Percentiles rank a stretch among this genome's conserved stretches.
These are phyloP conservation scores for Antennarius maculatus DNA, from an alignment of 2,797 vertebrate species.

Conservation along the genomic window DNA sequence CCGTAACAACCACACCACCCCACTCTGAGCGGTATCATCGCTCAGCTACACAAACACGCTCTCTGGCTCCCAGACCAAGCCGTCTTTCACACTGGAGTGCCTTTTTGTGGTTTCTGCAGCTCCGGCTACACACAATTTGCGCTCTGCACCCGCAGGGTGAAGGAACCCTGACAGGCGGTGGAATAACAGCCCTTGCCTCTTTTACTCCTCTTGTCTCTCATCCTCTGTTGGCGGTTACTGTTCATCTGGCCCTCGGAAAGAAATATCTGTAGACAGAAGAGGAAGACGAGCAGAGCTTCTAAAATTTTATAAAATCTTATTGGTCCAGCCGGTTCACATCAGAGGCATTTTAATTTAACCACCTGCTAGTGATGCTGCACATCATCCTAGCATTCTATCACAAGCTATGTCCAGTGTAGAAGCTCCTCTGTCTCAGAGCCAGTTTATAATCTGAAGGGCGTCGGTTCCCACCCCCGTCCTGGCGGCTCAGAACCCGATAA, in stretches of 20 bases:
- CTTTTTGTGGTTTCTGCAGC: constrained; percentile 57
- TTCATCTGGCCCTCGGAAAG: constrained; percentile 1
- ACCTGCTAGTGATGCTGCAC: too few species aligned
- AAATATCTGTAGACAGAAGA: too few species aligned
- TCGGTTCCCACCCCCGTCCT: too few species aligned
- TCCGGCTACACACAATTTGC: constrained; percentile 62
- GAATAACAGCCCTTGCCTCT: constrained; percentile 48
- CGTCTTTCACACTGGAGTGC: constrained; percentile 56
- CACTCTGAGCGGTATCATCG: constrained; percentile 38
- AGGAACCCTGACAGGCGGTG: constrained; percentile 29
- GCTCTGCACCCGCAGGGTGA: constrained; percentile 22
- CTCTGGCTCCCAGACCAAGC: constrained; percentile 35
- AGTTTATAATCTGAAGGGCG: not conserved
- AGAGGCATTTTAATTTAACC: too few species aligned
- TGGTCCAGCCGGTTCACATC: too few species aligned
- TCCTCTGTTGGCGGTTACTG: constrained; percentile 13
- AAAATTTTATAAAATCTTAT: too few species aligned
- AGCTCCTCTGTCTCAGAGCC: too few species aligned
- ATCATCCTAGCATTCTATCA: too few species aligned
- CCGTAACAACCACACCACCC: not conserved
- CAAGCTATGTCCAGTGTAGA: too few species aligned
- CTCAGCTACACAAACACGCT: constrained; percentile 65
- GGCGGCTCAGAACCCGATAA: too few species aligned
- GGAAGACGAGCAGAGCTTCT: too few species aligned
- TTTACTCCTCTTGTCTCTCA: constrained; percentile 1